Evolutionary conservation across 2,113 vertebrate species (phyloP).

Genomic region (Rallus limicola): DNA sequence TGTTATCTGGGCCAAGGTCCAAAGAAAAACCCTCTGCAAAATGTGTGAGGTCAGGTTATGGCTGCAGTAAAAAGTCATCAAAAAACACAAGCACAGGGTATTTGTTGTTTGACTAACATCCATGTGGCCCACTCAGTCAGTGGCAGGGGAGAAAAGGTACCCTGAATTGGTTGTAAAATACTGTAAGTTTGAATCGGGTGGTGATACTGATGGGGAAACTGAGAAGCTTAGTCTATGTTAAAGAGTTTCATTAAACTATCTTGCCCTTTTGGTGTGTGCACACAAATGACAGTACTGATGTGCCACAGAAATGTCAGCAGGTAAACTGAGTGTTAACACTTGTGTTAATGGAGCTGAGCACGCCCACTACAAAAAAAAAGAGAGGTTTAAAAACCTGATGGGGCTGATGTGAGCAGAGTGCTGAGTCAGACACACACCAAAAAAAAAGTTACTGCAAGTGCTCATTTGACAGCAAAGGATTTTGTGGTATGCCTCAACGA

Average conservation of each 20-base stretch:
- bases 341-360: not conserved
- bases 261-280: not conserved
- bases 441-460: not conserved
- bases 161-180: not conserved
- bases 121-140: not conserved
- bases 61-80: not conserved
- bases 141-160: not conserved
- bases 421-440: not conserved
- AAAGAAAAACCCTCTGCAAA: not conserved
- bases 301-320: not conserved
- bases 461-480: conserved; percentile 32
- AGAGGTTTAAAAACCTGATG: not conserved
- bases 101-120: not conserved
- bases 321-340: not conserved
- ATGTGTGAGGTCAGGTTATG: not conserved
- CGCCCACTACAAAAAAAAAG: not conserved
- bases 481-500: conserved; percentile 19
- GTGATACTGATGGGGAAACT: not conserved
- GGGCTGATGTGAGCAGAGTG: not conserved
- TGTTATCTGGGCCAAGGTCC: not conserved
- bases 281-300: not conserved
- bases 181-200: not conserved
- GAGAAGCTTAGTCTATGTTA: not conserved
- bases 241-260: not conserved
- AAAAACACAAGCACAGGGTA: not conserved